A percentile compares a stretch with the other conserved stretches of the same genome.
These are phyloP conservation scores for Tangara arthus DNA, from an alignment of 2,797 vertebrate species.

Conservation along the genomic window DNA sequence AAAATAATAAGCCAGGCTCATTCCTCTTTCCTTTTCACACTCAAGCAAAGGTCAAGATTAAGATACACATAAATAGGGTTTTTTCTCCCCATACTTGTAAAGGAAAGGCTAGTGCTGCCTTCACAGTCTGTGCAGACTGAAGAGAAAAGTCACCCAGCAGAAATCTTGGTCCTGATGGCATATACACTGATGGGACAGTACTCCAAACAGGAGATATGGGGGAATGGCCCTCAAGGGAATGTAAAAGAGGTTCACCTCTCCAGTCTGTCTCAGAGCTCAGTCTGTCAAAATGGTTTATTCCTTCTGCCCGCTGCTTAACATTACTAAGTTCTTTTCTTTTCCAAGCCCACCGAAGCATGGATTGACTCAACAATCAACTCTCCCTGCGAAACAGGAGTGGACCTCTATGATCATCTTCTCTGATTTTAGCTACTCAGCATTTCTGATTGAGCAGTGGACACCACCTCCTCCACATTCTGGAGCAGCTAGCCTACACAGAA, in stretches of 20 bases:
- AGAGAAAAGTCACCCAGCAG: neutral
- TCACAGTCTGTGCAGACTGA: neutral
- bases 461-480: neutral
- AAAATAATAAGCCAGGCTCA: neutral
- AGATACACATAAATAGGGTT: neutral
- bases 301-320: neutral
- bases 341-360: rapidly evolving
- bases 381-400: neutral
- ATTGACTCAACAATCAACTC: neutral
- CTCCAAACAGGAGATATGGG: neutral
- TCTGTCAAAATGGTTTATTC: neutral
- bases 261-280: neutral
- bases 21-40: neutral
- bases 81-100: neutral
- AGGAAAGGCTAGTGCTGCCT: neutral
- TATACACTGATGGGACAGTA: neutral
- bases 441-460: neutral
- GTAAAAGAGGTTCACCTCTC: neutral
- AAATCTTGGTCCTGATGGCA: neutral
- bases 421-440: neutral
- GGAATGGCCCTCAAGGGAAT: neutral
- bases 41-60: neutral
- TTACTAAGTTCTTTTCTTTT: neutral
- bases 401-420: neutral
- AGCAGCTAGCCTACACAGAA: neutral